Evolutionary conservation across 1,140 invertebrate species (phyloP).

Genomic region (Drosophila equinoxialis): DNA sequence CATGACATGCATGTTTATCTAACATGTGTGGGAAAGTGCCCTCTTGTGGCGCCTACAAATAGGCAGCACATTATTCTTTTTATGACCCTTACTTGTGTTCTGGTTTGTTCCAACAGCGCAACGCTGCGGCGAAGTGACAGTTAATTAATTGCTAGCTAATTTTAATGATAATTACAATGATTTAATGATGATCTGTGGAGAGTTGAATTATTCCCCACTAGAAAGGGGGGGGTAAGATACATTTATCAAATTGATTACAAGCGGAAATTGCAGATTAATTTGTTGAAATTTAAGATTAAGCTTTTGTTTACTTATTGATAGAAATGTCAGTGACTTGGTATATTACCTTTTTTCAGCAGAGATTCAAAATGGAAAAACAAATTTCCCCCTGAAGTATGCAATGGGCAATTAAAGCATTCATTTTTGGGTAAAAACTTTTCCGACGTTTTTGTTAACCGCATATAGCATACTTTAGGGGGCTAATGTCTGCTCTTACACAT

Average conservation of each 20-base stretch:
- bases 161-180: conserved; percentile 34
- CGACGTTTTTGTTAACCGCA: too few relatives aligned
- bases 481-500: too few relatives aligned
- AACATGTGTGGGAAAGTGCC: conserved; percentile 16
- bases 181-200: conserved; percentile 15
- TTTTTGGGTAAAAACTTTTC: too few relatives aligned
- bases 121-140: conserved; percentile 4
- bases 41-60: conserved; percentile 24
- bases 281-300: background rate
- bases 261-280: background rate
- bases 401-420: too few relatives aligned
- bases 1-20: conserved; percentile 3
- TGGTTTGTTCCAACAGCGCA: background rate
- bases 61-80: conserved; percentile 37
- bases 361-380: too few relatives aligned
- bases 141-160: conserved; percentile 40
- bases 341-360: too few relatives aligned
- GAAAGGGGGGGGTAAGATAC: background rate
- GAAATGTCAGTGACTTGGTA: too few relatives aligned
- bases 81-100: conserved; percentile 31
- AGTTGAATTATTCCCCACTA: background rate
- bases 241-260: background rate
- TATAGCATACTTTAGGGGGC: too few relatives aligned
- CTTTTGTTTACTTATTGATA: too few relatives aligned
- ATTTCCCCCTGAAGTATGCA: too few relatives aligned